Conservation (phyloP, 1,140 invertebrate genomes). For the Panonychus citri region DNA sequence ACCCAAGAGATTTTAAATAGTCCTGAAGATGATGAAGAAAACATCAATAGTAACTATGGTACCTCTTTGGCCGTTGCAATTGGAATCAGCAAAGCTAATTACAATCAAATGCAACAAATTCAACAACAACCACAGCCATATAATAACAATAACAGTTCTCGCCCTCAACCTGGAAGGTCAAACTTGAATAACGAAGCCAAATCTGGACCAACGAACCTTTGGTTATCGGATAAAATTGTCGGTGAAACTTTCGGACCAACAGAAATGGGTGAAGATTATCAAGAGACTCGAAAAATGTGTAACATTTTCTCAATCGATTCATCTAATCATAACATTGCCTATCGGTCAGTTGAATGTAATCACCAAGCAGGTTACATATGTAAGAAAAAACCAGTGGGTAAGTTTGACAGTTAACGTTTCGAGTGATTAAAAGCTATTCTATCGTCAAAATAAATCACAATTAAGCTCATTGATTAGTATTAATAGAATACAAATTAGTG, state of each 20-base stretch:
- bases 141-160: background rate
- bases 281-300: background rate
- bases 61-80: no score
- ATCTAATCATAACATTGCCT: background rate
- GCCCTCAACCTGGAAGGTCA: no score
- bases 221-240: background rate
- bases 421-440: background rate
- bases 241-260: background rate
- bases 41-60: no score
- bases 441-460: no score
- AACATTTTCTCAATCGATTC: background rate
- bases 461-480: no score
- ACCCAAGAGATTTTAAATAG: background rate
- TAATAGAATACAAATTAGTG: no score
- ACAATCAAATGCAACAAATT: no score
- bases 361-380: slow-evolving; percentile 34
- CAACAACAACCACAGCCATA: background rate
- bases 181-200: background rate
- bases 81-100: no score
- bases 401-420: no score
- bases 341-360: slow-evolving; percentile 29
- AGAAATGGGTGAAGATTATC: no score
- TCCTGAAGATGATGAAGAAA: background rate
- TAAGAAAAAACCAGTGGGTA: slow-evolving; percentile 23
- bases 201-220: background rate